Evolutionary conservation across 2,113 vertebrate species (phyloP), one percentile per base, ranked within the genome.

Genomic region (Oreochromis niloticus): DNA sequence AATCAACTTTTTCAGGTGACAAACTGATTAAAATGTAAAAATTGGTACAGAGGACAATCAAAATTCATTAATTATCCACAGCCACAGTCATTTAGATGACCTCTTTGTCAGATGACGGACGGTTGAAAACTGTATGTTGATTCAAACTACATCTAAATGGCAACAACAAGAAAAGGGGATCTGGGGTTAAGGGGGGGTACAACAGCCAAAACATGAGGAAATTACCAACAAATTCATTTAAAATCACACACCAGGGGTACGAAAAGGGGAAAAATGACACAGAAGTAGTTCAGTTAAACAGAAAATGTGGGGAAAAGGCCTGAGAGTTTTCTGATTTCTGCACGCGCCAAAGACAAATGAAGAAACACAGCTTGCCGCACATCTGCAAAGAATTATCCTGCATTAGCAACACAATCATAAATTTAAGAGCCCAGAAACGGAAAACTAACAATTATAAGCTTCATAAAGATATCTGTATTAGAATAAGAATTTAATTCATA

Each of bases 321-420:
- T 59, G 4, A 66, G 61, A 41, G 17, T 66, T 63, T 63, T 4
- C 17, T 66, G 0, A 36, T 36, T 66, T 63, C 59, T 63, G 0
- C 34, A 22, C 0, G 0, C 0, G 13, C 39, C 39, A 27, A 43
- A 46, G 39, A 24, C 39, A 73, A 46, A 27, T 9, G 0, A 16
- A 46, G 22, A 73, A 4, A 4, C 22, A 46, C 22, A 46, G 3
- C 22, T 46, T 73, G 2, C 22, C 46, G 22, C 68, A 73, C 68
- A 73, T 73, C 41, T 48, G 13, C 68, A 73, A 73, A 46, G 13
- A 73, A 46, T 73, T 27, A 4, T 17, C 5, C 68, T 73, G 22
- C 68, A 17, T 27, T 73, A 27, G 68, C 68, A 73, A 27, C 68
- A 73, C 0, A 10, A 73, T 46, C 22, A 46, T 73, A 46, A 46